phyloP scores from a whole-genome alignment of 2,113 vertebrate species.

The Maccullochella peelii region DNA sequence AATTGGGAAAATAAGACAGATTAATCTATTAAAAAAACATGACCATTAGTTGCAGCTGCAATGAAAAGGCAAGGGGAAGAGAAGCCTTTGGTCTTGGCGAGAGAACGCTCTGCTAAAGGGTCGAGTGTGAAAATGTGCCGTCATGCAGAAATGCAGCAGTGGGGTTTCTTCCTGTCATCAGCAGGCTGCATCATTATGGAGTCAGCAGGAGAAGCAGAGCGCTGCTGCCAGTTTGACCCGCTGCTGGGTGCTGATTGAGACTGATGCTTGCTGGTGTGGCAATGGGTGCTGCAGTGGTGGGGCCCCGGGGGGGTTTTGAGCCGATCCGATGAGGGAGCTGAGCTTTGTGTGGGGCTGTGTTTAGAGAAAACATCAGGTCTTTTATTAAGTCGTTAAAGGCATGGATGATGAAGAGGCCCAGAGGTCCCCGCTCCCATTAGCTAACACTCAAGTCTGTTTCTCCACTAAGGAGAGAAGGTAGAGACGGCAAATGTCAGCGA shows the following conservation, averaged over 20 bases:
- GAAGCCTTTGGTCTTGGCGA: no score
- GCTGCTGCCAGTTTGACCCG: slow-evolving; percentile 7
- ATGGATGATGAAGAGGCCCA: slow-evolving; percentile 12
- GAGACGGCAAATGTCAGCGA: slow-evolving; percentile 2
- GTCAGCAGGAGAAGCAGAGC: slow-evolving; percentile 23
- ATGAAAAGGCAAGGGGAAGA: not conserved
- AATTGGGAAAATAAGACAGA: not conserved
- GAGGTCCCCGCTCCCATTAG: slow-evolving; percentile 51
- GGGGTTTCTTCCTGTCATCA: slow-evolving; percentile 60
- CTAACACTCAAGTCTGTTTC: slow-evolving; percentile 10
- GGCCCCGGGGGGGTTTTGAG: not conserved
- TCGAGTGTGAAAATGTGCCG: slow-evolving; percentile 20
- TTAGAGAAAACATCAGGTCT: slow-evolving; percentile 36
- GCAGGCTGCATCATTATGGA: slow-evolving; percentile 47
- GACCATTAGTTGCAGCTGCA: not conserved
- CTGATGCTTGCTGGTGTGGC: slow-evolving; percentile 9
- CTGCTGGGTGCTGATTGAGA: slow-evolving; percentile 13
- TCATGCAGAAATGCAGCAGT: slow-evolving; percentile 11
- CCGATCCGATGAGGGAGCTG: not conserved
- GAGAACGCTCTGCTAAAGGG: not conserved
- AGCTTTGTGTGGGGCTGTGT: slow-evolving; percentile 8
- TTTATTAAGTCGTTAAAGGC: slow-evolving; percentile 53
- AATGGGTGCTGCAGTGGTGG: not conserved
- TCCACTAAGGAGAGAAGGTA: not conserved
- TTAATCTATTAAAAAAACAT: not conserved